These are phyloP conservation scores for Petrocephalus sullivani DNA, from an alignment of 2,797 vertebrate species.

Conservation along the genomic window DNA sequence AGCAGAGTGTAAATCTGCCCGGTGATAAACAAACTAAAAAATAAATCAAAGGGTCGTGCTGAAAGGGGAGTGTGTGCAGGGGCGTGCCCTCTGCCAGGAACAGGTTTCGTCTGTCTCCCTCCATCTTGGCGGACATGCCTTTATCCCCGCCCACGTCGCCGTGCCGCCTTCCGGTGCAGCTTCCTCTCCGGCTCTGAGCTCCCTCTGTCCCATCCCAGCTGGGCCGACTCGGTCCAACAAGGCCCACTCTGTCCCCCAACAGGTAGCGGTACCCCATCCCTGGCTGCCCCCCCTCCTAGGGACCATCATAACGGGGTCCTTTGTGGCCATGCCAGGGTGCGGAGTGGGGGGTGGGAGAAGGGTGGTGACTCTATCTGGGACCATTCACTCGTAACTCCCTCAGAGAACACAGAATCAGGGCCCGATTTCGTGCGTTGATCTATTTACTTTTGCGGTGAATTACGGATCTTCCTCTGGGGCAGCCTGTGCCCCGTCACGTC, in stretches of 20 bases:
- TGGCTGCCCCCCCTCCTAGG: slow-evolving; percentile 27
- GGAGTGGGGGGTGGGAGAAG: not conserved
- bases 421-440: not conserved
- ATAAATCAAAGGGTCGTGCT: not conserved
- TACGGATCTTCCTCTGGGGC: slow-evolving; percentile 15
- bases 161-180: slow-evolving; percentile 25
- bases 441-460: slow-evolving; percentile 5
- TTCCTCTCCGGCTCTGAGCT: slow-evolving; percentile 47
- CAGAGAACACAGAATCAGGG: not conserved
- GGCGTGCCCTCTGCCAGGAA: not conserved
- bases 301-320: slow-evolving; percentile 35
- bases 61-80: not conserved
- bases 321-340: slow-evolving; percentile 41
- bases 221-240: slow-evolving; percentile 39
- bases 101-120: not conserved
- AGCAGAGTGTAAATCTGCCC: not conserved
- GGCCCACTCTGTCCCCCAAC: slow-evolving; percentile 42
- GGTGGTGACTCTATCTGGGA: slow-evolving; percentile 10
- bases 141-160: slow-evolving; percentile 19
- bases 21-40: not conserved
- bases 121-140: not conserved
- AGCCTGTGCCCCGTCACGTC: not conserved
- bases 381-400: slow-evolving; percentile 41
- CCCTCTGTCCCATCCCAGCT: slow-evolving; percentile 49
- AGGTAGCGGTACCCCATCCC: slow-evolving; percentile 38